These are phyloP conservation scores for Minunthozetes semirufus DNA, from an alignment of 2,888 invertebrate genomes.

Conservation along the genomic window DNA sequence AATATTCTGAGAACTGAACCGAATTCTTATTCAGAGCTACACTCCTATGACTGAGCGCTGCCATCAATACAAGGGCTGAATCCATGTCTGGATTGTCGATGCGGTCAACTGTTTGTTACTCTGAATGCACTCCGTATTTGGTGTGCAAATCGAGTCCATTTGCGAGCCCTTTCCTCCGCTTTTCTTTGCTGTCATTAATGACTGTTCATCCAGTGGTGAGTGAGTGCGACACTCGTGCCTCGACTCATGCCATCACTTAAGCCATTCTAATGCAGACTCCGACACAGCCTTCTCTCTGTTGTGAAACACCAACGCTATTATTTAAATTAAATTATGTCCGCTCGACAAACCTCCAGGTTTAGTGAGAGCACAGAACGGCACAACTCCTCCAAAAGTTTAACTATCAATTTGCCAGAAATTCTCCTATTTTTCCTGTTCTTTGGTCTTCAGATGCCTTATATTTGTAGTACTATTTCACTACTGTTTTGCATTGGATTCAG, in stretches of 20 bases:
- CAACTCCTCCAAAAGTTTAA: not conserved
- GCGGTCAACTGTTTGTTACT: not conserved
- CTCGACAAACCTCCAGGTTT: not conserved
- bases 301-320: not conserved
- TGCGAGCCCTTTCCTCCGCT: not conserved
- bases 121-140: not conserved
- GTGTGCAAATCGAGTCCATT: slow-evolving; percentile 4
- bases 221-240: not conserved
- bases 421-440: not conserved
- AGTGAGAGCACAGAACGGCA: not conserved
- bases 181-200: not conserved
- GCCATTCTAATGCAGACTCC: not conserved
- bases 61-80: not conserved
- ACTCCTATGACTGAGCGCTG: not conserved
- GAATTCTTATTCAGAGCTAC: not conserved
- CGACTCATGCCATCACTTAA: not conserved
- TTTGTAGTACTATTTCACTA: not conserved
- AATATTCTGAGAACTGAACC: not conserved
- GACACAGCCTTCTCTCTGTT: not conserved
- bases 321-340: slow-evolving; percentile 16
- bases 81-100: not conserved
- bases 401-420: slow-evolving; percentile 6
- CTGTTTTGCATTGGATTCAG: not conserved
- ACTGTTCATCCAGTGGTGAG: slow-evolving; percentile 1
- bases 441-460: not conserved